A percentile compares a stretch with the other conserved stretches of the same genome.
Conservation (phyloP, 1,140 invertebrate genomes). For the Solenopsis fugax region DNA sequence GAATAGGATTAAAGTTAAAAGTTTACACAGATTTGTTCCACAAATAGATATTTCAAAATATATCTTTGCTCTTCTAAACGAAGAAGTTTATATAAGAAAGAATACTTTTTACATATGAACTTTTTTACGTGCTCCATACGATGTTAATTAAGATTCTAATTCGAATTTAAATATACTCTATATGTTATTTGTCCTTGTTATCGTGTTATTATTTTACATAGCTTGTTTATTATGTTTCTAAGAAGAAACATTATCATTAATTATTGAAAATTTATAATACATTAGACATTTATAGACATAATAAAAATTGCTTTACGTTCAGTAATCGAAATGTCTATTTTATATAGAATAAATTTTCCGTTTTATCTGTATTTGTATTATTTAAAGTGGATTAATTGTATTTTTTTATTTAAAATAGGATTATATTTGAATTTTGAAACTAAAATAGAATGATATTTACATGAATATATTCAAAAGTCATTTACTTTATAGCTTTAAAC, state of each 20-base stretch:
- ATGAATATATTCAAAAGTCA: background rate
- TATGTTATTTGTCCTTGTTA: too few species aligned
- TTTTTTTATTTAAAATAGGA: background rate
- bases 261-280: background rate
- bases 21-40: background rate
- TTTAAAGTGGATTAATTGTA: background rate
- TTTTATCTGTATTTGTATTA: background rate
- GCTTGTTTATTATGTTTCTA: too few species aligned
- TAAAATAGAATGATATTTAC: background rate
- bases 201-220: too few species aligned
- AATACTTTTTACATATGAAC: background rate
- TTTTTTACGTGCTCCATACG: background rate
- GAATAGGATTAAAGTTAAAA: conserved; percentile 20
- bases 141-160: background rate
- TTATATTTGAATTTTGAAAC: background rate
- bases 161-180: background rate
- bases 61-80: background rate
- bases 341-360: background rate
- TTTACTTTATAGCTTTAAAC: conserved; percentile 2
- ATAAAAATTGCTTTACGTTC: background rate
- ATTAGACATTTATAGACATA: background rate
- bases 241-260: too few species aligned
- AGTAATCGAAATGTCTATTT: background rate
- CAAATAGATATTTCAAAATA: conserved; percentile 7
- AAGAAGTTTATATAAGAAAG: background rate